phyloP scores from a whole-genome alignment of 1,140 invertebrate genomes.

The Euschistus heros region DNA sequence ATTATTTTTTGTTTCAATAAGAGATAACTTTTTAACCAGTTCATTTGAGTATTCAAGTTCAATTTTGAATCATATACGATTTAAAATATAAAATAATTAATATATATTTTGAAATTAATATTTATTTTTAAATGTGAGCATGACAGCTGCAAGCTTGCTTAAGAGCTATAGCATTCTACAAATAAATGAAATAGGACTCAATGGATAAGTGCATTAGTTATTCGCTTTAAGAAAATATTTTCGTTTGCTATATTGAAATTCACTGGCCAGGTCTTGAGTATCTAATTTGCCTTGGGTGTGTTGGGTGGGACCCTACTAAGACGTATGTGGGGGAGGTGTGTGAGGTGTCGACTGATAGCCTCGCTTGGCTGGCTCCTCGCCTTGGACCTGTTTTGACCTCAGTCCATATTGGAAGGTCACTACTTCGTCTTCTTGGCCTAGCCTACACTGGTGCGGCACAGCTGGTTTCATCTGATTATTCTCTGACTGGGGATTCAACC shows the following conservation, averaged over 20 bases:
- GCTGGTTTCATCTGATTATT: slow-evolving; percentile 29
- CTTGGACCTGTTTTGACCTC: slow-evolving; percentile 91
- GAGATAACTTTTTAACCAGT: too few relatives aligned
- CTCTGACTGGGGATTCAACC: slow-evolving; percentile 64
- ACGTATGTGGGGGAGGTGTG: slow-evolving; percentile 48
- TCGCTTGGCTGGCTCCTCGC: slow-evolving; percentile 84
- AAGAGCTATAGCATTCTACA: too few relatives aligned
- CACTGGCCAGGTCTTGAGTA: neutral
- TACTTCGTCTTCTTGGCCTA: slow-evolving; percentile 83
- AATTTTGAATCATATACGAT: too few relatives aligned
- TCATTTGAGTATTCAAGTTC: too few relatives aligned
- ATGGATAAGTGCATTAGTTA: neutral
- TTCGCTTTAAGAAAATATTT: neutral
- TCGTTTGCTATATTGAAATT: neutral
- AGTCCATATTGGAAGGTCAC: slow-evolving; percentile 77
- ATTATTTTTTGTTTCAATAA: too few relatives aligned
- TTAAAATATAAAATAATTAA: too few relatives aligned
- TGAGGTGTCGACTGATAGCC: slow-evolving; percentile 81
- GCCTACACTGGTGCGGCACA: slow-evolving; percentile 85
- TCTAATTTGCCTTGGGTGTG: slow-evolving; percentile 8
- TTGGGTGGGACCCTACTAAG: slow-evolving; percentile 20
- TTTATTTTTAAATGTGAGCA: too few relatives aligned
- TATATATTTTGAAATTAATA: too few relatives aligned
- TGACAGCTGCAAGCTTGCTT: too few relatives aligned
- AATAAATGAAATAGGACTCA: neutral